phyloP scores from a whole-genome alignment of 2,113 vertebrate species.

The Xiphophorus couchianus region DNA sequence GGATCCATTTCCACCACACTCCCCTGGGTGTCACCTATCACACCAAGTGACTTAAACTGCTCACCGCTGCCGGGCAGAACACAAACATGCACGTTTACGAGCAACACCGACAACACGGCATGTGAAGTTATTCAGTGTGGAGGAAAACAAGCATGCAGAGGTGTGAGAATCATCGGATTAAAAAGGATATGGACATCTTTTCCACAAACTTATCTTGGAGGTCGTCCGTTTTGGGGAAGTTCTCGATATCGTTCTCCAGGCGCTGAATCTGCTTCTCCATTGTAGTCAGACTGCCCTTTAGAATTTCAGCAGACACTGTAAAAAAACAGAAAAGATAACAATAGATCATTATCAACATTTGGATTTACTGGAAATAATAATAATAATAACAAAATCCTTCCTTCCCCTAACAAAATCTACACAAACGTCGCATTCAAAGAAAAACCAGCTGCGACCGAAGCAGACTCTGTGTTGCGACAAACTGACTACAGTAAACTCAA shows the following conservation, averaged over 20 bases:
- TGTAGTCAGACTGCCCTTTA: conserved; percentile 88
- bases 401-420: not conserved
- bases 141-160: not conserved
- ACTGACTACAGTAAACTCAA: conserved; percentile 42
- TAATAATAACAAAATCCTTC: not conserved
- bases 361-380: not conserved
- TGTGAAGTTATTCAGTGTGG: not conserved
- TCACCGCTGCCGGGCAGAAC: conserved; percentile 54
- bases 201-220: conserved; percentile 94
- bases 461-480: conserved; percentile 21
- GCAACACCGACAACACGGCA: conserved; percentile 21
- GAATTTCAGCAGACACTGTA: conserved; percentile 92
- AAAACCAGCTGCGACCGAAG: conserved; percentile 10
- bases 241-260: conserved; percentile 89
- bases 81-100: conserved; percentile 48
- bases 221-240: conserved; percentile 88
- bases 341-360: conserved; percentile 1
- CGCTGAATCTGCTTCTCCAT: conserved; percentile 91
- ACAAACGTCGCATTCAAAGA: conserved; percentile 2
- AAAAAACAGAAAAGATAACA: conserved; percentile 22
- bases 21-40: conserved; percentile 72
- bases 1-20: conserved; percentile 66
- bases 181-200: conserved; percentile 99
- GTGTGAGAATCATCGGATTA: not conserved
- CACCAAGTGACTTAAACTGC: conserved; percentile 73